Base-by-base conservation (phyloP, 1,140 invertebrate genomes). In the Aphidius gifuensis region DNA sequence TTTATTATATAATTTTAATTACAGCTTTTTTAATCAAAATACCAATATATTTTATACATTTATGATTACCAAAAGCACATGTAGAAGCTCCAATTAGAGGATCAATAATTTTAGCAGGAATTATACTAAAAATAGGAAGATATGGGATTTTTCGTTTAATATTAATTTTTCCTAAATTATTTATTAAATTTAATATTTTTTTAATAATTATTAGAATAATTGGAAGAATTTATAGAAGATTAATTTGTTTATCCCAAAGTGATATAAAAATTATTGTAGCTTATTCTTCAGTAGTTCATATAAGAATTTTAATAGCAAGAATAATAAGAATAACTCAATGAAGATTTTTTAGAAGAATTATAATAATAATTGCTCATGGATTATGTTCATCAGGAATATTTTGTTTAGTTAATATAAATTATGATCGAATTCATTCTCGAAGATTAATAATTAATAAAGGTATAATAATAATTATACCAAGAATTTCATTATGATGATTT, bases 41-140 rank as follows among this genome's bases (percentile, higher is more conserved):
- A 69, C 87, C 88, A 32, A 83, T 88, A 77, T 88, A 83, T 85
- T 79, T 84, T 71, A 65, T 87, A 80, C 87, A 89, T 85, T 80
- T 88, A 70, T 89, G 88, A 75, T 76, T 90, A 58, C 87, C 87
- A 56, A 88, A 88, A 60, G 87, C 87, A 81, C 87, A 89, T 86
- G 87, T 90, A 23, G 87, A 90, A 72, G 86, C 87, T 68, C 86
- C 87, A n/a, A 72, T 88, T 74, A 82, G 82, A 54, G 86, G 86
- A 5, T 88, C 87, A 45, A 88, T 89, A 79, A 84, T 89, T 85
- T 86, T 89, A 76, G 87, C 87, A 48, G 87, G 84, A 0, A 74
- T 89, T 77, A 79, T 89, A 73, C 78, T 89, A 76, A 90, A 89
- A 75, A 82, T 88, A 80, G 87, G 86, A 7, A 83, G 78, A 5